Evolutionary conservation across 2,888 invertebrate genomes (phyloP), one percentile per base, ranked within the genome.

Genomic region (Torymus texanus): DNA sequence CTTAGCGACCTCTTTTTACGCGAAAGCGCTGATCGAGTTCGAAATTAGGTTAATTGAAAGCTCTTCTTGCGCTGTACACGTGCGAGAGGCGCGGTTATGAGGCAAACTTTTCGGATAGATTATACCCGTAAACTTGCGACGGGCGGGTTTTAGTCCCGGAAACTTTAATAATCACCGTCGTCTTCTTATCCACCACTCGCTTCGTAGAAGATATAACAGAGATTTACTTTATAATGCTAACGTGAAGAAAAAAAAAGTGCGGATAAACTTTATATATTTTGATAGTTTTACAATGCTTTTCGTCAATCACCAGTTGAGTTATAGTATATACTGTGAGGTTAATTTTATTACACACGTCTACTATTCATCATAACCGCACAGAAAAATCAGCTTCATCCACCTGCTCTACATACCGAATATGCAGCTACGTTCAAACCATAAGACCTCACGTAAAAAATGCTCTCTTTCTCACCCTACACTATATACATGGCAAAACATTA

Each of bases 11-110:
- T 29, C 61, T 51, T 65, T 66, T 75, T 65, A 4, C 51, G 41
- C 51, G 24, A 50, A 8, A 8, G 8, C 41, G 41, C 41, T 24
- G 65, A 73, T 73, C 67, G 24, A 62, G 50, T 73, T 71, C 50
- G 16, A 67, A 78, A 78, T 78, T 74, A 63, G 78, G 78, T 68
- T 78, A 74, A 78, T 78, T 78, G 68, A 78, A 67, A 68, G 59
- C 63, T 74, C 78, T 55, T 66, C 21, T 61, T 13, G 10, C 41
- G 29, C 14, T 53, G 56, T 41, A 50, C 70, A 76, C 11, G 21
- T 2, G 21, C 21, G 21, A 21, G 21, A 21, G 21, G 21, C 21
- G 21, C 21, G 62, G 65, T 65, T 71, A 65, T 58, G 53, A 18
- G 24, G 59, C 2, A 72, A 78, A 72, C 77, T 72, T 78, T 72